These are phyloP conservation scores for Leucozona laternaria DNA, from an alignment of 2,888 invertebrate species.

Conservation along the genomic window DNA sequence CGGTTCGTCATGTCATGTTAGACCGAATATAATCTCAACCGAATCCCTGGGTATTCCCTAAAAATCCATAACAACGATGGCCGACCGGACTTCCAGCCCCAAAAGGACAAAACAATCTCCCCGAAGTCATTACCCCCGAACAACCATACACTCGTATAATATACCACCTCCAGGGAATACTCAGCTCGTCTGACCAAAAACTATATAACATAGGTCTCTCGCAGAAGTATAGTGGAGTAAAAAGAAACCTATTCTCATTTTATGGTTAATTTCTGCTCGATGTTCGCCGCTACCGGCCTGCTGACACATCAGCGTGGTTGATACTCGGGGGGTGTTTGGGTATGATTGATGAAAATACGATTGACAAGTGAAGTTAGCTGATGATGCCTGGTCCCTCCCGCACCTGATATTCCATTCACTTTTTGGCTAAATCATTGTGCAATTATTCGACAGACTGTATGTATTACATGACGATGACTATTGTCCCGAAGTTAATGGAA, in stretches of 20 bases:
- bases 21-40: constrained; percentile 66
- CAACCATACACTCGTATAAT: not conserved
- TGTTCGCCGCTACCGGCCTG: not conserved
- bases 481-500: constrained; percentile 58
- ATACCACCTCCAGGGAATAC: constrained; percentile 54
- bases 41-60: constrained; percentile 55
- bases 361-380: constrained; percentile 71
- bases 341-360: constrained; percentile 71
- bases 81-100: not conserved
- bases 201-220: constrained; percentile 44
- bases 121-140: constrained; percentile 67
- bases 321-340: constrained; percentile 2
- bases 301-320: too few relatives aligned
- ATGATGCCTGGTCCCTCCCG: not conserved
- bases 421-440: constrained; percentile 70
- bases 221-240: not conserved
- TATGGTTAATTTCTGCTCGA: constrained; percentile 70
- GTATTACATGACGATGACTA: constrained; percentile 3
- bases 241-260: constrained; percentile 61
- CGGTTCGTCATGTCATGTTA: constrained; percentile 69
- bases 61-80: constrained; percentile 24
- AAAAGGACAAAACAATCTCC: constrained; percentile 64
- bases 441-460: constrained; percentile 62
- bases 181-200: constrained; percentile 57
- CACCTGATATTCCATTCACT: constrained; percentile 44